Evolutionary conservation across 2,888 invertebrate genomes (phyloP), one percentile per base, ranked within the genome.

Genomic region (Acanthosepion esculentum): DNA sequence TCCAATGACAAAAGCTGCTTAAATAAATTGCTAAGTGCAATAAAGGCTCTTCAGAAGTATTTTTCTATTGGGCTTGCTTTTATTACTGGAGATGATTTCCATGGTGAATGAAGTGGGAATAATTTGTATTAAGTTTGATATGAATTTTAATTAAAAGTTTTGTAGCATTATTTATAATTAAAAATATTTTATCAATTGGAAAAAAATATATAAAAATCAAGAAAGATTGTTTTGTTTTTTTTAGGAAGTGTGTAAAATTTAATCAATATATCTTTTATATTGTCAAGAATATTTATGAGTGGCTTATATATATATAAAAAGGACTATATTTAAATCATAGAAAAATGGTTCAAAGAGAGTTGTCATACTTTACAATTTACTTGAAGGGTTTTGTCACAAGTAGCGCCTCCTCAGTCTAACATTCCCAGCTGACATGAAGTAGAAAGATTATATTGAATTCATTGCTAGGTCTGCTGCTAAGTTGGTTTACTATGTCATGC

Each of bases 1-100:
- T n/a, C 78, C n/a, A 78, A 78, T n/a, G 78, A 78, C 78, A 78
- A 78, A 78, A 78, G n/a, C 78, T 78, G 78, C 78, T 78, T 78
- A 20, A 78, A n/a, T n/a, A 78, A 78, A 78, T 78, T 78, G 78
- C 78, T 15, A 15, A 78, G 78, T 78, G 12, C 78, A 78, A 78
- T 33, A 78, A 78, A 78, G 33, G 15, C 78, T n/a, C 78, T 78
- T 78, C n/a, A 78, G n/a, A 78, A n/a, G 12, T 33, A 78, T n/a
- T n/a, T 78, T n/a, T 23, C 20, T 33, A 78, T 78, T 33, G n/a
- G n/a, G n/a, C n/a, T n/a, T 78, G n/a, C n/a, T 78, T 78, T n/a
- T 78, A n/a, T 78, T n/a, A 33, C 5, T 33, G n/a, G 78, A 78
- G n/a, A 15, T 33, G n/a, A 33, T 78, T 78, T 33, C 78, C 18